Conservation (phyloP, 2,113 vertebrate genomes). For the Trichechus manatus region DNA sequence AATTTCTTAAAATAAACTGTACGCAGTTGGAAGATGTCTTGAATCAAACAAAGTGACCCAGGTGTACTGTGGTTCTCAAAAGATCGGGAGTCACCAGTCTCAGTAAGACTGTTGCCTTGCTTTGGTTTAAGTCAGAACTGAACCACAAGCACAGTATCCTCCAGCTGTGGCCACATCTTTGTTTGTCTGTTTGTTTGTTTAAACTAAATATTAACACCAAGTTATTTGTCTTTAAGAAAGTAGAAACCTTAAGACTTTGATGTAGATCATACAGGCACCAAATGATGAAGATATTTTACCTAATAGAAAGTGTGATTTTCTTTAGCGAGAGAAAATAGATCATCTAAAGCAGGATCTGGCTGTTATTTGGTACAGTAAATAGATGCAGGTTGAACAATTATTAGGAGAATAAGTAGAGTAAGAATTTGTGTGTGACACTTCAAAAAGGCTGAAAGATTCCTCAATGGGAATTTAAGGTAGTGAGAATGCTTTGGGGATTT, state of each 20-base stretch:
- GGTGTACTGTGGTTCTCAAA: not conserved
- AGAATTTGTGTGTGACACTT: not conserved
- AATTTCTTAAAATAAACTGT: not conserved
- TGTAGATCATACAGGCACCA: not conserved
- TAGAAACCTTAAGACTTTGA: constrained; percentile 8
- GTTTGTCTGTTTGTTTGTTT: not conserved
- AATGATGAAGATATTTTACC: not conserved
- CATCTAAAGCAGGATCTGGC: not conserved
- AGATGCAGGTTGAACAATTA: not conserved
- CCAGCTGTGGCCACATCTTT: constrained; percentile 56
- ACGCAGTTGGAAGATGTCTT: not conserved
- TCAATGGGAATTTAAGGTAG: not conserved
- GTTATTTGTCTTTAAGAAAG: constrained; percentile 17
- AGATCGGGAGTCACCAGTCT: not conserved
- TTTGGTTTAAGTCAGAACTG: constrained; percentile 63
- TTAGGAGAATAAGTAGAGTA: not conserved
- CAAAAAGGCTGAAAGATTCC: not conserved
- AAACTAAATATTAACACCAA: constrained; percentile 42
- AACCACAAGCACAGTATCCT: not conserved
- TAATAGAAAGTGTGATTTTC: not conserved
- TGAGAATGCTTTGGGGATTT: rapidly evolving
- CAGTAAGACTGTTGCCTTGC: not conserved
- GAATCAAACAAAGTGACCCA: not conserved
- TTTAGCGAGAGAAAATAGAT: not conserved
- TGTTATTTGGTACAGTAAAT: not conserved